Base-by-base conservation (phyloP, 1,140 invertebrate genomes). In the Monomorium pharaonis region DNA sequence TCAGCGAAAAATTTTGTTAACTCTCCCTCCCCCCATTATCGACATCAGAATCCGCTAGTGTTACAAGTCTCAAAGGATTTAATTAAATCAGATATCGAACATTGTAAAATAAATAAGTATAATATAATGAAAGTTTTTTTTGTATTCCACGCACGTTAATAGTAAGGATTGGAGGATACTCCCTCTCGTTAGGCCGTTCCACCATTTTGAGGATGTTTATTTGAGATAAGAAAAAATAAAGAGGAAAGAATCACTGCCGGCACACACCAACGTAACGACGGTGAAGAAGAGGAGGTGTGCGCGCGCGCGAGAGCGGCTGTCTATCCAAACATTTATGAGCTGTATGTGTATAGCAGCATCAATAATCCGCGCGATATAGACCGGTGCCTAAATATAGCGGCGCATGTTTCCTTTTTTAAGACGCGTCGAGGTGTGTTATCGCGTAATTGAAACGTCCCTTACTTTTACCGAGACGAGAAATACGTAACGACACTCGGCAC, bases 401-500 rank as follows among this genome's bases (percentile, higher is more conserved):
- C 83, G 84, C 76, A 63, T 88, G 83, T 88, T 89, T 86, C 84
- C 76, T 86, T 88, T 88, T 88, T 88, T 83, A 83, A 89, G 70
- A 76, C 78, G 60, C 33, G 86, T 58, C 44, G 86, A 81, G 76
- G 69, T 85, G 81, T 74, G 44, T 78, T 77, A 78, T 80, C 44
- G 65, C 58, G 49, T 63, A 88, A 78, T 56, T 77, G 67, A 83
- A 74, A 83, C 78, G 67, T 72, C 51, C 27, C 24, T 74, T 74
- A 83, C 70, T 83, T 44, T 2, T 33, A 74, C 30, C 77, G 37
- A 58, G 47, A 60, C 33, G 77, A 27, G 77, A 37, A 75, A 63
- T 63, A 63, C 24, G 37, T 33, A 42, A 60, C 54, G 37, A 10
- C 51, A 49, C 12, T 33, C n/a, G 51, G 3, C n/a, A 16, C 44